Base-by-base conservation (phyloP, 2,888 invertebrate genomes). In the Dendrolimus houi region DNA sequence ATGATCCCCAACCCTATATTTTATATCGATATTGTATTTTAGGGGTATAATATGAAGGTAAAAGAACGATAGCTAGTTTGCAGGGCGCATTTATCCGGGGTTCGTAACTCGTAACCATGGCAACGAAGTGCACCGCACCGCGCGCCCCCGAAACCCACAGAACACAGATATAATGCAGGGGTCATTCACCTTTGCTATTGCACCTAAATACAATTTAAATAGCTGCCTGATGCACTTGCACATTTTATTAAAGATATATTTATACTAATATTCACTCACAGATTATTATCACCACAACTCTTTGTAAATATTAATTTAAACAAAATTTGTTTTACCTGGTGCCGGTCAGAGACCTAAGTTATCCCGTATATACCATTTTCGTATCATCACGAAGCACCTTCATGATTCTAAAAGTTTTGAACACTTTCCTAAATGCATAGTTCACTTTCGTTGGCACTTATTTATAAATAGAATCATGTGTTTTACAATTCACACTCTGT, bases 71-170 rank as follows among this genome's bases (percentile, higher is more conserved):
- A 14, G 14, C 14, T 29, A 29, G 29, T 6, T 29, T 29, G 29
- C 6, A 29, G 29, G 29, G 29, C 29, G 29, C 6, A 29, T 29
- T 29, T 40, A 41, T 53, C 40, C 52, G 40, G 56, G 57, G 52
- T n/a, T 57, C 54, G 54, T 29, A 29, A 3, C 29, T 29, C 6
- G 29, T 54, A 40, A n/a, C 52, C 9, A 54, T 57, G 57, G 54
- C 53, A 42, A 54, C 57, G 47, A 40, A 54, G 53, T 57, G 57
- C 57, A 57, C 57, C 54, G 56, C 57, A 54, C 53, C 13, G 12
- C 54, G 29, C 53, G 56, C n/a, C 47, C 12, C 41, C 10, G 9
- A 54, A 13, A 53, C 10, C 53, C 29, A 53, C 41, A 53, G 54
- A 9, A 2, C 40, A 52, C 54, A 54, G 54, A 52, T 54, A 47